These are phyloP conservation scores for Macrophya alboannulata DNA, from an alignment of 2,888 invertebrate species.

Conservation along the genomic window DNA sequence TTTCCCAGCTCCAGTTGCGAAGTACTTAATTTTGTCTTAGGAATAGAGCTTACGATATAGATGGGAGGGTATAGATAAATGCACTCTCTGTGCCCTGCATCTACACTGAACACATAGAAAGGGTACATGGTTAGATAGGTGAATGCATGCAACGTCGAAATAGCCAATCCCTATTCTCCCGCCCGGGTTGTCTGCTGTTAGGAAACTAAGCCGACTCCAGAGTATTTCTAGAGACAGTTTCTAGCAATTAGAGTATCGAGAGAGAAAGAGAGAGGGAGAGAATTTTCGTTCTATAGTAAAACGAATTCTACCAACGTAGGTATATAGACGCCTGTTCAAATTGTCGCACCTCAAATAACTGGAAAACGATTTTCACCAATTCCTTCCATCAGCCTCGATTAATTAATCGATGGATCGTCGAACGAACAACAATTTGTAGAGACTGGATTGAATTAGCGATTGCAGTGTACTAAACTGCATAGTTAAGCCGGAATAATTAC, in stretches of 20 bases:
- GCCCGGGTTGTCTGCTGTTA: conserved; percentile 20
- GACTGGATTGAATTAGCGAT: background rate
- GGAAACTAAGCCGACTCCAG: conserved; percentile 70
- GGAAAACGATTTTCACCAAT: conserved; percentile 13
- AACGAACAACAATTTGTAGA: conserved; percentile 35
- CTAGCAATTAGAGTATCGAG: conserved; percentile 74
- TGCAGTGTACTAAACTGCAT: background rate
- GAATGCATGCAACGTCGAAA: background rate
- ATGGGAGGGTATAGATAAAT: conserved; percentile 6
- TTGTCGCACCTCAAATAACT: conserved; percentile 36
- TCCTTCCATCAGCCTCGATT: conserved; percentile 17
- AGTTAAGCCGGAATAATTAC: background rate
- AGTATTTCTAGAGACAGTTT: conserved; percentile 77
- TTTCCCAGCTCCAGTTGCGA: background rate
- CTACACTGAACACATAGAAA: background rate
- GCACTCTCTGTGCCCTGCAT: background rate
- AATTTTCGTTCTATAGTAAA: conserved; percentile 25
- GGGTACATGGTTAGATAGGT: background rate
- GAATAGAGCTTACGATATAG: conserved; percentile 20
- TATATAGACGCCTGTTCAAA: background rate
- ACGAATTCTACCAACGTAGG: conserved; percentile 2
- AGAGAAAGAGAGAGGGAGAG: background rate
- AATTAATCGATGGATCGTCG: conserved; percentile 34
- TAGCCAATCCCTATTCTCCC: conserved; percentile 32
- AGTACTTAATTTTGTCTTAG: conserved; percentile 19